A percentile compares a stretch with the other conserved stretches of the same genome.
Evolutionary conservation across 1,140 invertebrate genomes (phyloP).

Genomic region (Orchestia grillus): DNA sequence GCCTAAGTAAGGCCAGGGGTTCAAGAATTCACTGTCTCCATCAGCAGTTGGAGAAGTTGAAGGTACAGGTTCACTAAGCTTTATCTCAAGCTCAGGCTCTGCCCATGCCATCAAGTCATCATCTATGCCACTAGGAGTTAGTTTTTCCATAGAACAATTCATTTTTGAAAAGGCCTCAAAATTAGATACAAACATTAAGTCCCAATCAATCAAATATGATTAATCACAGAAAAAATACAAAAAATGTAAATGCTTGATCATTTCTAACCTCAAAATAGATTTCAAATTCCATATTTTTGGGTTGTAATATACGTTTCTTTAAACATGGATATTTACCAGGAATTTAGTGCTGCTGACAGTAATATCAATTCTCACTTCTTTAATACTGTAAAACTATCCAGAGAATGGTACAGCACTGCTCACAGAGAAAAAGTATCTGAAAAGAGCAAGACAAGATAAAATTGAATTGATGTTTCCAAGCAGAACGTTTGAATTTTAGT

Average conservation of each 20-base stretch:
- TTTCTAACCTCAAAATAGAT: not conserved
- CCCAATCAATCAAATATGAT: not conserved
- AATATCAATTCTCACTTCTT: no score
- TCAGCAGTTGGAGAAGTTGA: not conserved
- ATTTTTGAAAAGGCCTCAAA: not conserved
- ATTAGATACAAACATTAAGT: not conserved
- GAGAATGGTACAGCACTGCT: no score
- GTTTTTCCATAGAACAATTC: not conserved
- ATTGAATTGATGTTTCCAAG: no score
- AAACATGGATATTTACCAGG: not conserved
- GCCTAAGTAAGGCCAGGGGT: not conserved
- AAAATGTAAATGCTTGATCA: not conserved
- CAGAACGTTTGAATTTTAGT: no score
- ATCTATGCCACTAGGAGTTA: not conserved
- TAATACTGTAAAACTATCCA: no score
- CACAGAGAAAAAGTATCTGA: no score
- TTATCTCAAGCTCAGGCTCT: not conserved
- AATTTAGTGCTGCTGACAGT: no score
- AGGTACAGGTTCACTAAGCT: not conserved
- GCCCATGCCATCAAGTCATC: not conserved
- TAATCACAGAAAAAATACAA: not conserved
- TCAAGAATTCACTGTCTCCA: not conserved
- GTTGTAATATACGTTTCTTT: not conserved
- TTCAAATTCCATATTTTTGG: not conserved
- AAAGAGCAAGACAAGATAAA: no score